Conservation (phyloP, 2,888 invertebrate species). For the Chromoteleia sp. region DNA sequence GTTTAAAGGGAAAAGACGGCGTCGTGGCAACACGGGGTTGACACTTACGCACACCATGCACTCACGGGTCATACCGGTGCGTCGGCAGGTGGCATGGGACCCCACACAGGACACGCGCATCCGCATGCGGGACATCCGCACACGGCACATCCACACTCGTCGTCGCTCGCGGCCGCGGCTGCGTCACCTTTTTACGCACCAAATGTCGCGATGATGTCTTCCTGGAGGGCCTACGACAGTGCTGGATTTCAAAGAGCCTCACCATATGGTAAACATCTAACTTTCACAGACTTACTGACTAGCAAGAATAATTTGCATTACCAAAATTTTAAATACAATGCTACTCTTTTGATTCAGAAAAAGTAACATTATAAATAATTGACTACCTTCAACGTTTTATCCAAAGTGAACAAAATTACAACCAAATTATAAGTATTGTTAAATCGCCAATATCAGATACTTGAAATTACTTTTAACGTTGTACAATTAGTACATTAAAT, state of each 20-base stretch:
- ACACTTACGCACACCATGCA: conserved; percentile 83
- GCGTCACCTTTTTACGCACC: conserved; percentile 91
- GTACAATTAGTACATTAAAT: too few species aligned
- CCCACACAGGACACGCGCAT: conserved; percentile 79
- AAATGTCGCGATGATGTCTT: conserved; percentile 92
- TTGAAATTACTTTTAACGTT: too few species aligned
- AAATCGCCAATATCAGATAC: too few species aligned
- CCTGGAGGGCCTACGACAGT: conserved; percentile 91
- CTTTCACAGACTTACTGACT: not conserved
- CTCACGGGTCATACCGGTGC: conserved; percentile 81
- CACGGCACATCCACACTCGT: conserved; percentile 86
- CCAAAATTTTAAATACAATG: too few species aligned
- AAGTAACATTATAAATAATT: too few species aligned
- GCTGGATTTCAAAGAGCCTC: conserved; percentile 92
- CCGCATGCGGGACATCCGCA: conserved; percentile 82
- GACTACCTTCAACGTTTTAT: too few species aligned
- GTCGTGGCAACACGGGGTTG: conserved; percentile 84
- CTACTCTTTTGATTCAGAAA: too few species aligned
- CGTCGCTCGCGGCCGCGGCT: conserved; percentile 85
- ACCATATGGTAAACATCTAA: conserved; percentile 88
- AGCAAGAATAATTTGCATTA: too few species aligned
- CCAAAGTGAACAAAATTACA: too few species aligned
- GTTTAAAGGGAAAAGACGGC: conserved; percentile 82
- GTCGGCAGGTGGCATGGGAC: conserved; percentile 80
- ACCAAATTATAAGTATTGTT: too few species aligned